A percentile compares a stretch with the other conserved stretches of the same genome.
phyloP scores from a whole-genome alignment of 2,888 invertebrate genomes.

The Bellardia bayeri region DNA sequence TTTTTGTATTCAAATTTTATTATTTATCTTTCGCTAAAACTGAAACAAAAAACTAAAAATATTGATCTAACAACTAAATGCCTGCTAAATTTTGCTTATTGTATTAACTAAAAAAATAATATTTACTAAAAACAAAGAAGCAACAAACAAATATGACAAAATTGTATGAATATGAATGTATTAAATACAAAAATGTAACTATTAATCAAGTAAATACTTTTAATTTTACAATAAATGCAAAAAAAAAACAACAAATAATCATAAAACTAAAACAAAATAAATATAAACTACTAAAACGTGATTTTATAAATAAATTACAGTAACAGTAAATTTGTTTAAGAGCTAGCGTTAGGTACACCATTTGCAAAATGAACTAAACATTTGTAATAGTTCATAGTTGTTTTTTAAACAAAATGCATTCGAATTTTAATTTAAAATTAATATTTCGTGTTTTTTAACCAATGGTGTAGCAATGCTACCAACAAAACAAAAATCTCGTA shows the following conservation, averaged over 20 bases:
- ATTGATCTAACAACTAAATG: neutral
- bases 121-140: too few relatives aligned
- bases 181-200: constrained; percentile 2
- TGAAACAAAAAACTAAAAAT: constrained; percentile 25
- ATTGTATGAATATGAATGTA: neutral
- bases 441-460: too few relatives aligned
- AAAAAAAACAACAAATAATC: constrained; percentile 26
- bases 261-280: constrained; percentile 12
- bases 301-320: constrained; percentile 25
- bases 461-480: too few relatives aligned
- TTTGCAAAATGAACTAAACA: neutral
- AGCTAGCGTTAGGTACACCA: neutral
- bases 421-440: too few relatives aligned
- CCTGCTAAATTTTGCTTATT: neutral
- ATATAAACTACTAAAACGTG: neutral
- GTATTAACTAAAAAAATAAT: neutral
- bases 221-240: constrained; percentile 27
- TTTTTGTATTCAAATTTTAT: constrained; percentile 30
- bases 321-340: neutral
- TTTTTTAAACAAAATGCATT: too few relatives aligned
- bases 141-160: constrained; percentile 22
- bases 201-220: constrained; percentile 14
- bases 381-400: too few relatives aligned
- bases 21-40: constrained; percentile 31
- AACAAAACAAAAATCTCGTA: neutral